phyloP scores from a whole-genome alignment of 2,797 vertebrate species.

The Nannoperca australis region DNA sequence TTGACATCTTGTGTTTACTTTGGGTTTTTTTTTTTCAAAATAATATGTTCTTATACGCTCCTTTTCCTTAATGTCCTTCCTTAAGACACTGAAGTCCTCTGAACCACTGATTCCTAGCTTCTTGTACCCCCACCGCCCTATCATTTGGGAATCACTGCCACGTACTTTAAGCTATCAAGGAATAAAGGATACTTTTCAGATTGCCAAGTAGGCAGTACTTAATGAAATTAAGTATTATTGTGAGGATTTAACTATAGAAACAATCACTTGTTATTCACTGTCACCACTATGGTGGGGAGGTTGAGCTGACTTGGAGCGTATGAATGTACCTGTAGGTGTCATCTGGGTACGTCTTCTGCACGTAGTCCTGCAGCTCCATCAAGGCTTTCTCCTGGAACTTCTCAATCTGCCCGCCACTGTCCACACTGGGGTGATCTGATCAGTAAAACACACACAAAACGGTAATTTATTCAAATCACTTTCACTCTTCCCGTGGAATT shows the following conservation, averaged over 20 bases:
- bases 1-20: not conserved
- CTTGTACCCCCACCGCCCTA: not conserved
- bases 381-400: constrained; percentile 99
- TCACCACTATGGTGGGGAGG: not conserved
- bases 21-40: not conserved
- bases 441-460: constrained; percentile 29
- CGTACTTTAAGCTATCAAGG: not conserved
- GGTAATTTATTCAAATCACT: not conserved
- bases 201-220: not conserved
- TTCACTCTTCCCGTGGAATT: not conserved
- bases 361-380: constrained; percentile 99
- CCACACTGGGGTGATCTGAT: constrained; percentile 96
- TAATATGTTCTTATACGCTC: not conserved
- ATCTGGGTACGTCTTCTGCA: constrained; percentile 97
- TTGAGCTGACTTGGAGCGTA: not conserved
- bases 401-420: constrained; percentile 94
- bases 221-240: not conserved
- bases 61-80: not conserved
- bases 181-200: not conserved
- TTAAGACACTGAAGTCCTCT: not conserved
- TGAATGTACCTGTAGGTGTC: constrained; percentile 93
- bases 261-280: not conserved
- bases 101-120: not conserved
- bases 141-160: not conserved
- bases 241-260: not conserved